A percentile compares a stretch with the other conserved stretches of the same genome.
Evolutionary conservation across 2,113 vertebrate species (phyloP).

Genomic region (Kryptolebias marmoratus): DNA sequence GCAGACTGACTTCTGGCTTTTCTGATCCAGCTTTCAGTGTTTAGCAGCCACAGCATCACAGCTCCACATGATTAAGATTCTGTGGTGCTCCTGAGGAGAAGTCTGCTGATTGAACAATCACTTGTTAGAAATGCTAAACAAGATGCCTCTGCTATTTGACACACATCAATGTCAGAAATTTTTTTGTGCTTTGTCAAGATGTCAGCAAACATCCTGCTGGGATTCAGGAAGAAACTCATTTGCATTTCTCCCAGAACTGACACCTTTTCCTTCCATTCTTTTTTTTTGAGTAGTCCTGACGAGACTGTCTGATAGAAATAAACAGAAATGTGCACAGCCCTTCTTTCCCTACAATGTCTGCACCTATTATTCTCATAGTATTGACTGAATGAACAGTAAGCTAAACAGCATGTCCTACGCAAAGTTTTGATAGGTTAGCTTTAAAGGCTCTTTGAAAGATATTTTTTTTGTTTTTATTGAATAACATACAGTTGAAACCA

Average conservation of each 20-base stretch:
- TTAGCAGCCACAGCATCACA: constrained; percentile 31
- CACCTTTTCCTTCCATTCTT: constrained; percentile 83
- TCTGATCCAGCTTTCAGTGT: constrained; percentile 35
- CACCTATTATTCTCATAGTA: constrained; percentile 10
- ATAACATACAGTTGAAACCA: no score
- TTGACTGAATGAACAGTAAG: constrained; percentile 45
- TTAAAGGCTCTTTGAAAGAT: no score
- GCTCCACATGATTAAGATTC: constrained; percentile 67
- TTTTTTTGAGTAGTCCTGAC: constrained; percentile 85
- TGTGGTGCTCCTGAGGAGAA: constrained; percentile 14
- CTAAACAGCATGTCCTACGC: constrained; percentile 7
- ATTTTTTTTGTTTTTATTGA: no score
- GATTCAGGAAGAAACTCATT: constrained; percentile 86
- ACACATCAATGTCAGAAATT: constrained; percentile 90
- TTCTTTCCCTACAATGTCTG: constrained; percentile 38
- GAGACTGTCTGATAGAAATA: constrained; percentile 85
- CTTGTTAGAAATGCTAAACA: constrained; percentile 76
- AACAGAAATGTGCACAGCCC: constrained; percentile 80
- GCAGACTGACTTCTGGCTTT: constrained; percentile 17
- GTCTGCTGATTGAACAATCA: constrained; percentile 72
- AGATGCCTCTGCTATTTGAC: constrained; percentile 83
- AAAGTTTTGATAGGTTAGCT: no score
- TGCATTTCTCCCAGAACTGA: constrained; percentile 91
- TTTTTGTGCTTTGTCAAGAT: constrained; percentile 88
- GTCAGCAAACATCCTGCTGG: constrained; percentile 87